These are phyloP conservation scores for Cheiracanthium punctorium DNA, from an alignment of 2,888 invertebrate species.

Conservation along the genomic window DNA sequence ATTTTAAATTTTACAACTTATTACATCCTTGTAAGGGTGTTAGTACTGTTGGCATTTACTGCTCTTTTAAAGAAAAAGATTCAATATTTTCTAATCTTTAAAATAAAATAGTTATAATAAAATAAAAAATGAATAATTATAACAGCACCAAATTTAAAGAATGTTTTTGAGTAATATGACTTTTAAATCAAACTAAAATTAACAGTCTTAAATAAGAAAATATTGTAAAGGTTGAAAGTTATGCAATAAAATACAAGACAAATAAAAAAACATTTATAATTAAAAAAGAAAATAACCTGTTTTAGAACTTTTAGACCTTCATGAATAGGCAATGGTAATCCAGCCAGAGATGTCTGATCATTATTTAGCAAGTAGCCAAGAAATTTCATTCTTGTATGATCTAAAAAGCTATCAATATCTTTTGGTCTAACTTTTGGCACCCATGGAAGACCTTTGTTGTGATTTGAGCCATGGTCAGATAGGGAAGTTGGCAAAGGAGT, in stretches of 20 bases:
- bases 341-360: conserved; percentile 92
- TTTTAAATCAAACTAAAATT: too few relatives aligned
- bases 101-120: too few relatives aligned
- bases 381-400: conserved; percentile 94
- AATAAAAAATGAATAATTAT: too few relatives aligned
- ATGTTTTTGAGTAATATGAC: too few relatives aligned
- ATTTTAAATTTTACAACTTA: too few relatives aligned
- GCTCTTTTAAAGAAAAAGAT: too few relatives aligned
- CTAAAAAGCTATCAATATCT: conserved; percentile 94
- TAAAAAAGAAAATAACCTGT: conserved; percentile 77
- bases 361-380: conserved; percentile 91
- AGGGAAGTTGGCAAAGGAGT: conserved; percentile 76
- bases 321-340: conserved; percentile 96
- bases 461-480: conserved; percentile 43
- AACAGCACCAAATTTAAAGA: too few relatives aligned
- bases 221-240: too few relatives aligned
- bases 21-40: too few relatives aligned
- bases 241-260: not conserved
- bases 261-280: not conserved
- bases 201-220: too few relatives aligned
- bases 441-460: conserved; percentile 88
- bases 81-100: too few relatives aligned
- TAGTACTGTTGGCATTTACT: too few relatives aligned
- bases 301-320: conserved; percentile 94
- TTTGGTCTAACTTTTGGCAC: conserved; percentile 95